Evolutionary conservation across 2,113 vertebrate species (phyloP).

Genomic region (Cyphomyrus discorhynchus): DNA sequence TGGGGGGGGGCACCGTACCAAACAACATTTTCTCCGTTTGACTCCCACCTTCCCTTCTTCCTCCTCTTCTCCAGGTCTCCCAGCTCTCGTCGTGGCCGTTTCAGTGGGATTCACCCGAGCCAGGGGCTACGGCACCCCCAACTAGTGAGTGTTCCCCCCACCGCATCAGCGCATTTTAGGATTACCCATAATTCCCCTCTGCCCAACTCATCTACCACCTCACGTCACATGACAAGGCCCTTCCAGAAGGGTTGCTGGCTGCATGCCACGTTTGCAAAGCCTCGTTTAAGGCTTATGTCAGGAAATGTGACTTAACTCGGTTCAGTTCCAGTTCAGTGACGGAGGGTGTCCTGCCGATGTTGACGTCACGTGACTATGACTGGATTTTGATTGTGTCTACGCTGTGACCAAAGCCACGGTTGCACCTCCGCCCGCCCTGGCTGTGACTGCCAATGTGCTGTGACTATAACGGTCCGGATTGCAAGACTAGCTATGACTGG

Average conservation of each 20-base stretch:
- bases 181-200: not conserved
- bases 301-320: not conserved
- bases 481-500: not conserved
- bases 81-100: constrained; percentile 86
- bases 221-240: not conserved
- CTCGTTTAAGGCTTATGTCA: not conserved
- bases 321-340: not conserved
- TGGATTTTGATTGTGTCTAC: not conserved
- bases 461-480: not conserved
- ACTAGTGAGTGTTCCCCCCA: constrained; percentile 71
- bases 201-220: not conserved
- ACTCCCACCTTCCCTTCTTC: constrained; percentile 17
- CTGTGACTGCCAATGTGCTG: not conserved
- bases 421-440: not conserved
- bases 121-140: constrained; percentile 87
- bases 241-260: not conserved
- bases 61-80: constrained; percentile 48
- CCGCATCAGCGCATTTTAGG: not conserved
- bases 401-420: not conserved
- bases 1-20: not conserved
- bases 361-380: not conserved
- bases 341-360: not conserved
- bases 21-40: not conserved
- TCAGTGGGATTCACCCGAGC: constrained; percentile 90
- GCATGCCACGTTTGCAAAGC: not conserved